These are phyloP conservation scores for Drosophila ustulata DNA, from an alignment of 2,888 invertebrate genomes.

Conservation along the genomic window DNA sequence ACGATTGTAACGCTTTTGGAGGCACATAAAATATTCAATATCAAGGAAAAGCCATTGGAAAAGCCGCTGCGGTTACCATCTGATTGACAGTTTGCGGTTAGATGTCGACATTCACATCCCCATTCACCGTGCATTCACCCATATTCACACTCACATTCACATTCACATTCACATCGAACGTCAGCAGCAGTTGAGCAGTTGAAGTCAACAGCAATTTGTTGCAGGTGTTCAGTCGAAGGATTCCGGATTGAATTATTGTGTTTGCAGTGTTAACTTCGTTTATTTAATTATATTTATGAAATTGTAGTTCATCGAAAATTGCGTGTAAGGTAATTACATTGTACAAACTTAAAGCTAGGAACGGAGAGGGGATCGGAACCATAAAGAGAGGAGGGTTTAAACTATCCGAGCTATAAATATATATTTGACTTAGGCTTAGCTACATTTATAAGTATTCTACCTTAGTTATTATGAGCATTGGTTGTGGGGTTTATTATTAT, in stretches of 20 bases:
- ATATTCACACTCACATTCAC: not conserved
- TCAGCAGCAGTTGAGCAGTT: not conserved
- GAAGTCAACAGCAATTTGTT: conserved; percentile 41
- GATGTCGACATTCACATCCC: conserved; percentile 46
- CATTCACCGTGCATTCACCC: not conserved
- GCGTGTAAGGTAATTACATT: conserved; percentile 74
- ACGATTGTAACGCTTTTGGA: conserved; percentile 30
- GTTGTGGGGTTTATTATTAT: conserved; percentile 32
- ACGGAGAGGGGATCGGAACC: conserved; percentile 16
- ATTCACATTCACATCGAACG: conserved; percentile 19
- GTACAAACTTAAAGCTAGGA: conserved; percentile 63
- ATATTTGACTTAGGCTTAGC: conserved; percentile 57
- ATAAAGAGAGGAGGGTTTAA: conserved; percentile 19
- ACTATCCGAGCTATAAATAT: conserved; percentile 41
- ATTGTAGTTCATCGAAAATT: conserved; percentile 69
- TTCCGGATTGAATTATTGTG: conserved; percentile 39
- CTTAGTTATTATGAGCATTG: conserved; percentile 50
- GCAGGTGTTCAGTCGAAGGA: conserved; percentile 60
- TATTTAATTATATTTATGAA: conserved; percentile 74
- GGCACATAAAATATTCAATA: conserved; percentile 70
- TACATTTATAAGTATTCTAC: conserved; percentile 47
- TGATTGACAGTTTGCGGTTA: conserved; percentile 83
- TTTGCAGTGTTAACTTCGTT: conserved; percentile 72
- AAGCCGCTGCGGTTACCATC: conserved; percentile 10
- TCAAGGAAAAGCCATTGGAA: conserved; percentile 27